These are phyloP conservation scores for Griposia aprilina DNA, from an alignment of 2,888 invertebrate species.

Conservation along the genomic window DNA sequence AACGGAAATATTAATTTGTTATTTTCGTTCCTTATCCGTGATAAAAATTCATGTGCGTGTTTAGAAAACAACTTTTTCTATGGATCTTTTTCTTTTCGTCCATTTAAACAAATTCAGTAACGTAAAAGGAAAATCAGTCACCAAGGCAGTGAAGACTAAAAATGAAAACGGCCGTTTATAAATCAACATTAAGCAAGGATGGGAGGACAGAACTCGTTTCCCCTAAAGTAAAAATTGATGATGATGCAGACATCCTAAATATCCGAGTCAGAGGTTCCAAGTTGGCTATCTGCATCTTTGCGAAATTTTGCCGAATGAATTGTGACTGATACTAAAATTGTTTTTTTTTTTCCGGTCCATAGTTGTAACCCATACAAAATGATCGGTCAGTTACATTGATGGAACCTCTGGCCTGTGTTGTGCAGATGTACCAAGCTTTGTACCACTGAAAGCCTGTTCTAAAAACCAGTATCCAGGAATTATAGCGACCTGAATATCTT, in stretches of 20 bases:
- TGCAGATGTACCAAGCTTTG: background rate
- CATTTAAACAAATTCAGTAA: slow-evolving; percentile 11
- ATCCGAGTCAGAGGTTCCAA: slow-evolving; percentile 3
- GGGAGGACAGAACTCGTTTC: slow-evolving; percentile 11
- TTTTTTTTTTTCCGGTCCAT: background rate
- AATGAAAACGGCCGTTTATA: slow-evolving; percentile 33
- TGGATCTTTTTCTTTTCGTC: background rate
- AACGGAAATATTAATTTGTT: slow-evolving; percentile 13
- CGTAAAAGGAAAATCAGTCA: slow-evolving; percentile 16
- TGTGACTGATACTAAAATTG: background rate
- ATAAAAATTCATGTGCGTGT: background rate
- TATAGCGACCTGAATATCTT: background rate
- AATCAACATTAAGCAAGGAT: slow-evolving; percentile 47
- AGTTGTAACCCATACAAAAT: background rate
- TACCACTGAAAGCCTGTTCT: background rate
- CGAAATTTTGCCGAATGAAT: background rate
- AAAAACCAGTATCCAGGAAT: background rate
- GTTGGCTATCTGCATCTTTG: background rate
- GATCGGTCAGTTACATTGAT: background rate
- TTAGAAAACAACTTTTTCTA: background rate
- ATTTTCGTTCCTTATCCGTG: background rate
- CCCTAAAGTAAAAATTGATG: slow-evolving; percentile 25
- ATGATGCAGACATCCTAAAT: slow-evolving; percentile 1
- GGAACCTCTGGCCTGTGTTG: background rate
- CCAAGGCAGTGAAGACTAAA: slow-evolving; percentile 17